Evolutionary conservation across 2,113 vertebrate genomes (phyloP).

Genomic region (Forbesichthys agassizii): DNA sequence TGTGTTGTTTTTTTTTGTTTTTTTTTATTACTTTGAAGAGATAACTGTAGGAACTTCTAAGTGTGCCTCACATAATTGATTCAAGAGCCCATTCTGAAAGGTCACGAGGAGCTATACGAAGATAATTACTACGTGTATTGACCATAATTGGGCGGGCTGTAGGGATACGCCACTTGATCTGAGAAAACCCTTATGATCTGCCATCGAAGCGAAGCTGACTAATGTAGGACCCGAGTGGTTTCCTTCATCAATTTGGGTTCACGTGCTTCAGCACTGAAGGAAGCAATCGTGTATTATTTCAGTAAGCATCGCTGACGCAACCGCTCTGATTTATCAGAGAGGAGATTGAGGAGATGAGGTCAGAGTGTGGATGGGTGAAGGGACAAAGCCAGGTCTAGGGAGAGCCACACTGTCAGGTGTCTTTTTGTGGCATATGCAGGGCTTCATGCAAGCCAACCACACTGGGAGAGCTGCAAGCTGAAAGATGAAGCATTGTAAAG

Average conservation of each 20-base stretch:
- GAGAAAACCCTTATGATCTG: slow-evolving; percentile 36
- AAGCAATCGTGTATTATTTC: slow-evolving; percentile 55
- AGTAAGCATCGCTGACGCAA: slow-evolving; percentile 27
- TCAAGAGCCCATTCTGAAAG: slow-evolving; percentile 24
- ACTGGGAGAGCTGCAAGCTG: no score
- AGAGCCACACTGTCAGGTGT: no score
- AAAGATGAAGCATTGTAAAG: no score
- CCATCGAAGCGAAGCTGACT: slow-evolving; percentile 31
- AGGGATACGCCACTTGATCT: slow-evolving; percentile 30
- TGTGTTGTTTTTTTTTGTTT: neutral
- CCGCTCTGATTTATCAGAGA: slow-evolving; percentile 7
- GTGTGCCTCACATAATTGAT: slow-evolving; percentile 22
- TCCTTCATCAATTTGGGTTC: slow-evolving; percentile 43
- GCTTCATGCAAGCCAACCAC: no score
- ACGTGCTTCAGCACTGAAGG: slow-evolving; percentile 49
- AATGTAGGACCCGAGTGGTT: slow-evolving; percentile 25
- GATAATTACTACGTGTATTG: slow-evolving; percentile 23
- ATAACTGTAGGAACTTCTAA: neutral
- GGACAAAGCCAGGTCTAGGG: neutral
- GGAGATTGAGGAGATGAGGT: slow-evolving; percentile 22
- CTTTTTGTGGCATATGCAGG: no score
- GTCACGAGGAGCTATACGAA: slow-evolving; percentile 30
- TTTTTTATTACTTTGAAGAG: neutral
- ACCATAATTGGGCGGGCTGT: slow-evolving; percentile 10
- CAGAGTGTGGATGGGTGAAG: neutral